These are phyloP conservation scores for Anisognathus igniventris DNA, from an alignment of 2,797 vertebrate species.

Conservation along the genomic window DNA sequence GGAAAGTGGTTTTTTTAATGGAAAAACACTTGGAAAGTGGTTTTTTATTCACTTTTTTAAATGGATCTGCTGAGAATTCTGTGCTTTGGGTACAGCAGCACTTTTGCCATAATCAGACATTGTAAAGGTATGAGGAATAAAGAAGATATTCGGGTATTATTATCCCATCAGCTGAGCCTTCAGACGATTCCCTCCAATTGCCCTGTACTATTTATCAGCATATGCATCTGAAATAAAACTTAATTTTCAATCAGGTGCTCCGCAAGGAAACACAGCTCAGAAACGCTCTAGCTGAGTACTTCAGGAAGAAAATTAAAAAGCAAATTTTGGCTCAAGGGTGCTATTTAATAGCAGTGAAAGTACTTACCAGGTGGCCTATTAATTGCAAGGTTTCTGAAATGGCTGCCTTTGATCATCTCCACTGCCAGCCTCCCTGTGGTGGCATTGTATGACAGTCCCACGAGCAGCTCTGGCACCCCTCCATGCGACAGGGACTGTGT, in stretches of 20 bases:
- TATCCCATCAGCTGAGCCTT: not conserved
- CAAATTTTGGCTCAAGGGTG: not conserved
- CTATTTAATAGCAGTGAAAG: not conserved
- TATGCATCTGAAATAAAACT: not conserved
- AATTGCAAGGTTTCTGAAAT: conserved; percentile 94
- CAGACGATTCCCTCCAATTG: not conserved
- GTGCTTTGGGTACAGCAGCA: not conserved
- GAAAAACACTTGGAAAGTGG: not conserved
- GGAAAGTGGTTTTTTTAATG: not conserved
- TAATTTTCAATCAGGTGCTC: not conserved
- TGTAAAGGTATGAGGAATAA: not conserved
- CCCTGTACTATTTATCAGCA: not conserved
- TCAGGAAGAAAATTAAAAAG: not conserved
- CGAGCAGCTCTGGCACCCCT: conserved; percentile 90
- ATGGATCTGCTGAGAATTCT: not conserved
- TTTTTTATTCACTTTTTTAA: not conserved
- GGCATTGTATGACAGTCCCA: conserved; percentile 91
- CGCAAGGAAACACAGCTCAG: not conserved
- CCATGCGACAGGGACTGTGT: conserved; percentile 91
- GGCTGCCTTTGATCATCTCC: conserved; percentile 97
- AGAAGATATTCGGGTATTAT: not conserved
- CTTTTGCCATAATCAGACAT: not conserved
- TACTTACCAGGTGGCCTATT: conserved; percentile 90
- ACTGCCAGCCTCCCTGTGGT: conserved; percentile 94
- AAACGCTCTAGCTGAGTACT: not conserved